phyloP scores from a whole-genome alignment of 1,140 invertebrate genomes.

The Musca vetustissima region DNA sequence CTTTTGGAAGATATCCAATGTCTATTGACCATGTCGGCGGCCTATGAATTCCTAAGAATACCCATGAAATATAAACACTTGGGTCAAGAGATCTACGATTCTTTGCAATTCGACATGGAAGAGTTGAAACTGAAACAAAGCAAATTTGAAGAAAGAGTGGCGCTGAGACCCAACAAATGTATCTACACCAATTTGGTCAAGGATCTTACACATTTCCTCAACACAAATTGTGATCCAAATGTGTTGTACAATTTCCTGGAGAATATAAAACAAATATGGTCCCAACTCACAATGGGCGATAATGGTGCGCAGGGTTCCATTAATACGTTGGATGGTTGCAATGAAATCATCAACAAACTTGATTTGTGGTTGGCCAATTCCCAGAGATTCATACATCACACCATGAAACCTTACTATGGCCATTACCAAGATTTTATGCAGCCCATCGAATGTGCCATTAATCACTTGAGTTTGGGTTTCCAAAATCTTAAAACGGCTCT shows the following conservation, averaged over 20 bases:
- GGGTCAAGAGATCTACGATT: slow-evolving; percentile 39
- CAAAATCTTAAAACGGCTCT: slow-evolving; percentile 42
- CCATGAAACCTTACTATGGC: slow-evolving; percentile 35
- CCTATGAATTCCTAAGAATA: slow-evolving; percentile 49
- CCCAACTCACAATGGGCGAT: not conserved
- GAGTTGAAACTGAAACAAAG: slow-evolving; percentile 45
- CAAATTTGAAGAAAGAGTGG: slow-evolving; percentile 56
- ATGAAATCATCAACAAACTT: slow-evolving; percentile 40
- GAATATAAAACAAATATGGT: slow-evolving; percentile 32
- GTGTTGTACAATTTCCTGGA: slow-evolving; percentile 34
- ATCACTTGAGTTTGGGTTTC: slow-evolving; percentile 42
- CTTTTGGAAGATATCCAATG: slow-evolving; percentile 63
- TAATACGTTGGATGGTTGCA: not conserved
- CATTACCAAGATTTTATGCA: slow-evolving; percentile 52
- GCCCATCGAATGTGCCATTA: slow-evolving; percentile 46
- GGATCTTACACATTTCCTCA: slow-evolving; percentile 46
- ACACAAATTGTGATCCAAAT: slow-evolving; percentile 42
- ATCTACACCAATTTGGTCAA: slow-evolving; percentile 58
- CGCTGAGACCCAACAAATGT: slow-evolving; percentile 61
- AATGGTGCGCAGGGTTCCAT: not conserved
- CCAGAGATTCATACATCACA: slow-evolving; percentile 47
- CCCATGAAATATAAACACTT: slow-evolving; percentile 47
- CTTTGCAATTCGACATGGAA: slow-evolving; percentile 48
- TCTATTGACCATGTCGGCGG: slow-evolving; percentile 33
- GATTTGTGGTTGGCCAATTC: slow-evolving; percentile 51